Percentiles rank a stretch among this genome's conserved stretches.
These are phyloP conservation scores for Andrena cerasifolii DNA, from an alignment of 1,140 invertebrate genomes.

Conservation along the genomic window DNA sequence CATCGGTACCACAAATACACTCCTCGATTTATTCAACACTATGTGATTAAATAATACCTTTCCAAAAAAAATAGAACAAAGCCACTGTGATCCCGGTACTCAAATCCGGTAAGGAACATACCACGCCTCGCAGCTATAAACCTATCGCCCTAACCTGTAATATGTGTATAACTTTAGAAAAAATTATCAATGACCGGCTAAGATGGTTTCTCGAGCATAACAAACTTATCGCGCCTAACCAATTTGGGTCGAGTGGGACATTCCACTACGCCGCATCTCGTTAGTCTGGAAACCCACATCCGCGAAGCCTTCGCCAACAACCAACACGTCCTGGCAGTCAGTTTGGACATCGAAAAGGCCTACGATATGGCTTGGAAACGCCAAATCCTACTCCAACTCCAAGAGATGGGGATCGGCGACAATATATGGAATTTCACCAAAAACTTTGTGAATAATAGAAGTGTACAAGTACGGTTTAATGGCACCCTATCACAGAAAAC, in stretches of 20 bases:
- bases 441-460: conserved; percentile 5
- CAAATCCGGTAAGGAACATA: conserved; percentile 10
- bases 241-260: conserved; percentile 21
- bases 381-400: not conserved
- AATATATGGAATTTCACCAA: not conserved
- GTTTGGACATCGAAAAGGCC: not conserved
- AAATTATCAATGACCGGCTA: conserved; percentile 10
- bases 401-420: not conserved
- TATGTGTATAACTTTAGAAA: conserved; percentile 26
- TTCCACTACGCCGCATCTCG: not conserved
- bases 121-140: not conserved
- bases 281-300: not conserved
- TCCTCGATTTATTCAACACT: not conserved
- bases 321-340: not conserved
- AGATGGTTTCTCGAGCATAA: not conserved
- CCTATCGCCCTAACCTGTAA: conserved; percentile 17
- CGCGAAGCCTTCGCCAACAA: not conserved
- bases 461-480: not conserved
- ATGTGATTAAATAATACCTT: conserved; percentile 1
- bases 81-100: conserved; percentile 7
- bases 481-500: not conserved
- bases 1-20: no score
- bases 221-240: conserved; percentile 1
- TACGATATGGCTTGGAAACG: conserved; percentile 1
- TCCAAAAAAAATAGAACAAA: conserved; percentile 12